A percentile compares a stretch with the other conserved stretches of the same genome.
Conservation (phyloP, 2,888 invertebrate genomes). For the Caenorhabditis parvicauda region DNA sequence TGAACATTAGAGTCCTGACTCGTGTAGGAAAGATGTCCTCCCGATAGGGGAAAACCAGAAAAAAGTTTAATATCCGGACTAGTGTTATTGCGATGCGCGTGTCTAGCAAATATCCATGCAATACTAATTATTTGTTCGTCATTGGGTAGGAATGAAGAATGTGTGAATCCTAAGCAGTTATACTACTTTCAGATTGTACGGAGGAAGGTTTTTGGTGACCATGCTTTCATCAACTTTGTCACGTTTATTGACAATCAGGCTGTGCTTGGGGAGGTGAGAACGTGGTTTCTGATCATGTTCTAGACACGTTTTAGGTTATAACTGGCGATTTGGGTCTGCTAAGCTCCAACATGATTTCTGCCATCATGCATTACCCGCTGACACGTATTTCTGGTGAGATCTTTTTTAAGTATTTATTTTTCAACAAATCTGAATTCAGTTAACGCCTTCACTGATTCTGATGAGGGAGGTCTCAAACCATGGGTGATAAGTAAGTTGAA, state of each 20-base stretch:
- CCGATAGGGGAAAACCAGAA: too few relatives aligned
- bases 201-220: neutral
- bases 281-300: neutral
- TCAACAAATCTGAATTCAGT: too few relatives aligned
- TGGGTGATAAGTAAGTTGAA: neutral
- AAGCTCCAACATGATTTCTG: constrained; percentile 24
- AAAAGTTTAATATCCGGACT: too few relatives aligned
- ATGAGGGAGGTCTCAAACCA: too few relatives aligned
- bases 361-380: constrained; percentile 20
- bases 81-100: too few relatives aligned
- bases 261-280: constrained; percentile 21
- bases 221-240: constrained; percentile 17
- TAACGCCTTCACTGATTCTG: too few relatives aligned
- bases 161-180: too few relatives aligned
- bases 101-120: too few relatives aligned
- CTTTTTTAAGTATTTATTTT: too few relatives aligned
- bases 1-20: too few relatives aligned
- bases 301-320: constrained; percentile 19
- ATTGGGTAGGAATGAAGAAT: neutral
- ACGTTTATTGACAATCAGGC: constrained; percentile 13
- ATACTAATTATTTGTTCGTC: constrained; percentile 1
- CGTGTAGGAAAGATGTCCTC: too few relatives aligned
- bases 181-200: too few relatives aligned
- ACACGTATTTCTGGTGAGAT: constrained; percentile 15
- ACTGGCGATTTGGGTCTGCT: constrained; percentile 27